A percentile compares a stretch with the other conserved stretches of the same genome.
These are phyloP conservation scores for Leguminivora glycinivorella DNA, from an alignment of 1,140 invertebrate species.

Conservation along the genomic window DNA sequence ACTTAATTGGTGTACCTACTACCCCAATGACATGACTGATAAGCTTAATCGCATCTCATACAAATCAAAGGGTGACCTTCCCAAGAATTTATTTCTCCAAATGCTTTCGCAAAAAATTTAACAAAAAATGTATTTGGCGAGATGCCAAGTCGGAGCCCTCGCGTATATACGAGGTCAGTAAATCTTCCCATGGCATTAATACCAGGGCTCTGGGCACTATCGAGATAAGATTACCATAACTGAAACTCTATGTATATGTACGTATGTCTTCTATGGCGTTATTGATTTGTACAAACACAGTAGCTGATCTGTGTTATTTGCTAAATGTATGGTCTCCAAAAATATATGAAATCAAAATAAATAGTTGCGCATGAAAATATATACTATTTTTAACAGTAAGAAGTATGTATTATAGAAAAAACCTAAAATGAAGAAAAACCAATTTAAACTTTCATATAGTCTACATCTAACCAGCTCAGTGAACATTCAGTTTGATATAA, in stretches of 20 bases:
- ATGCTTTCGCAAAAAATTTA: conserved; percentile 44
- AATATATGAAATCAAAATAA: no score
- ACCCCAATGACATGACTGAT: not conserved
- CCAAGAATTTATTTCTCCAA: conserved; percentile 51
- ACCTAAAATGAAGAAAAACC: no score
- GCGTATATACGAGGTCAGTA: conserved; percentile 43
- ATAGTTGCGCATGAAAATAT: no score
- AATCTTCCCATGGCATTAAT: conserved; percentile 43
- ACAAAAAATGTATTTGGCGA: conserved; percentile 55
- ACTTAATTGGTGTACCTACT: not conserved
- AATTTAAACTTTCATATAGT: no score
- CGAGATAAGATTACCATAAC: conserved; percentile 26
- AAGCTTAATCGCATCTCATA: conserved; percentile 29
- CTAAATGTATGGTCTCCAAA: no score
- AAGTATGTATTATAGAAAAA: no score
- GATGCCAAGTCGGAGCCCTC: conserved; percentile 35
- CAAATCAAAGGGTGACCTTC: conserved; percentile 35
- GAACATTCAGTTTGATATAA: not conserved
- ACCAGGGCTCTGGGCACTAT: conserved; percentile 22
- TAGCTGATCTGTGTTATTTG: not conserved
- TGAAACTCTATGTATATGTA: not conserved
- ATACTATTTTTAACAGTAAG: no score
- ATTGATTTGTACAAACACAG: not conserved
- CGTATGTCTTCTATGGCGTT: not conserved
- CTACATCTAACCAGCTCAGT: no score